Conservation (phyloP, 2,888 invertebrate genomes). For the Melanargia galathea region DNA sequence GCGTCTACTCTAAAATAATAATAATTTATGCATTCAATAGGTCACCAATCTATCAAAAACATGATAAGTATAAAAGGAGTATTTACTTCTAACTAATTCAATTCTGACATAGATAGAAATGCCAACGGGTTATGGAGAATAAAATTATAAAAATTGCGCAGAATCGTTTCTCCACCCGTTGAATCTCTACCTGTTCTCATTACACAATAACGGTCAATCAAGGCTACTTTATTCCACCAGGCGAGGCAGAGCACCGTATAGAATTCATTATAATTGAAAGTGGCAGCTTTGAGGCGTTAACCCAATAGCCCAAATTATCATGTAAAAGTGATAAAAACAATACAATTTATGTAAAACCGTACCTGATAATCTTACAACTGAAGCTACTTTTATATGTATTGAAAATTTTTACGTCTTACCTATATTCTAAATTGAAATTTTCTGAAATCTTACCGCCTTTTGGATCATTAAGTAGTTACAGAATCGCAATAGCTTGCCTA, state of each 20-base stretch:
- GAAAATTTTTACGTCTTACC: too few species aligned
- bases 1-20: too few species aligned
- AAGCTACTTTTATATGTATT: too few species aligned
- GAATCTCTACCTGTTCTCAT: conserved; percentile 37
- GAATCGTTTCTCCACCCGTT: conserved; percentile 27
- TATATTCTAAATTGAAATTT: background rate
- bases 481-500: too few species aligned
- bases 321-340: background rate
- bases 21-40: too few species aligned
- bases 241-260: conserved; percentile 34
- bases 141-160: conserved; percentile 26
- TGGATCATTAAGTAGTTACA: too few species aligned
- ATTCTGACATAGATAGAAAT: conserved; percentile 10
- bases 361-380: background rate
- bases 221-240: conserved; percentile 39
- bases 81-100: too few species aligned
- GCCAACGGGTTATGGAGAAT: conserved; percentile 13
- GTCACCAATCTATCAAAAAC: too few species aligned
- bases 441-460: background rate
- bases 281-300: conserved; percentile 35
- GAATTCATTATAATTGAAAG: conserved; percentile 45
- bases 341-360: background rate
- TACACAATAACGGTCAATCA: conserved; percentile 42
- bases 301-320: conserved; percentile 26
- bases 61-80: too few species aligned